Base-by-base conservation (phyloP, 2,113 vertebrate genomes). In the Oryzias woworae region DNA sequence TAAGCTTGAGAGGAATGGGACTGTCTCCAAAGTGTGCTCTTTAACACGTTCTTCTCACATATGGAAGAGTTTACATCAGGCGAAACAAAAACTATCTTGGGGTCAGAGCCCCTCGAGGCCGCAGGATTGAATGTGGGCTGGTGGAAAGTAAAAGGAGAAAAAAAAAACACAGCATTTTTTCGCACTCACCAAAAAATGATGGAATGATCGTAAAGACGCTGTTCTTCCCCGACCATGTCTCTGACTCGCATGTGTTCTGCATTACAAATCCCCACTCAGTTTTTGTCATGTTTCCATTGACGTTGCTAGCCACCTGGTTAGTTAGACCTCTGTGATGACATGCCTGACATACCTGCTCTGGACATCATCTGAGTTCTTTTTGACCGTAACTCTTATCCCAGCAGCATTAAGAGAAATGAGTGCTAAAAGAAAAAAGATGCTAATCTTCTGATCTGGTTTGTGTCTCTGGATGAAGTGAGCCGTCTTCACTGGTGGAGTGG, bases 11-110 rank as follows among this genome's bases (percentile, higher is more conserved):
- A 80, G 86, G 66, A 53, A 80, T 81, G 65, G 17, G 75, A 50
- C 68, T 67, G 58, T 63, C 53, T 54, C 49, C 69, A 24, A 60
- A 57, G 62, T 69, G 63, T 62, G 66, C 77, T 77, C 68, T 71
- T 82, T 53, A 66, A 75, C 52, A 59, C 65, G 43, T 53, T 75
- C 42, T 7, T 28, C 52, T 61, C 63, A 75, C 87, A 91, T 70
- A 78, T 89, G 87, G 88, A 86, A 86, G 71, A 58, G 72, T 86
- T 91, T 86, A 87, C 66, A 60, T 74, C 7, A 24, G 44, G 70
- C 7, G 14, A 50, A 77, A 54, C 51, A 36, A 28, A 75, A 77
- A 60, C 20, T 53, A 56, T 61, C 71, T 80, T 44, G 62, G 77
- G 65, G 49, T 50, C 49, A 24, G 42, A 82, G 76, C 75, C 75